These are phyloP conservation scores for Grammomys dolichurus DNA, from an alignment of 2,113 vertebrate genomes.

Conservation along the genomic window DNA sequence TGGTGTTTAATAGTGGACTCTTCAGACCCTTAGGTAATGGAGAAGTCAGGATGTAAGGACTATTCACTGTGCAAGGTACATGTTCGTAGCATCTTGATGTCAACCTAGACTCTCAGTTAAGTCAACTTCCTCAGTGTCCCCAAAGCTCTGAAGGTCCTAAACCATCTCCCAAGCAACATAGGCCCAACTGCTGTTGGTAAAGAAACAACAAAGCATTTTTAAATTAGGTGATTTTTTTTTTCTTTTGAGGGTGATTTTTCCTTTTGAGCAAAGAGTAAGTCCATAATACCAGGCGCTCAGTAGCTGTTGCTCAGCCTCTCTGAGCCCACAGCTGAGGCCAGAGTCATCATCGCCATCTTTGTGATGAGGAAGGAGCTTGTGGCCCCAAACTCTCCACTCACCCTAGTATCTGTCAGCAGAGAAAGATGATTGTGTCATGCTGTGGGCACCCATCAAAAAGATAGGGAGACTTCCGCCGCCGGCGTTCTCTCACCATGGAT, in stretches of 20 bases:
- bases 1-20: neutral
- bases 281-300: too few species aligned
- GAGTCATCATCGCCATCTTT: too few species aligned
- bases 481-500: neutral
- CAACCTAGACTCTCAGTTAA: neutral
- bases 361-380: rapidly evolving
- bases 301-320: too few species aligned
- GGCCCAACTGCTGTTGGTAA: neutral
- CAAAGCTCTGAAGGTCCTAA: neutral
- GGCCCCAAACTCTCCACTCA: rapidly evolving
- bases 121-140: neutral
- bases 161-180: neutral
- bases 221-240: neutral
- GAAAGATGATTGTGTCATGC: neutral
- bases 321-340: rapidly evolving
- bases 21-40: neutral
- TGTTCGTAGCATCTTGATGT: neutral
- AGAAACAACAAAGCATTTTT: neutral
- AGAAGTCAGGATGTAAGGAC: neutral
- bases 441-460: neutral
- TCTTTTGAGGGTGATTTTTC: neutral
- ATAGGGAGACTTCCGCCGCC: neutral
- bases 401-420: rapidly evolving
- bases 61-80: neutral
- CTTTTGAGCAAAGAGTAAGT: neutral